Base-by-base conservation (phyloP, 2,888 invertebrate genomes). In the Lomographa bimaculata region DNA sequence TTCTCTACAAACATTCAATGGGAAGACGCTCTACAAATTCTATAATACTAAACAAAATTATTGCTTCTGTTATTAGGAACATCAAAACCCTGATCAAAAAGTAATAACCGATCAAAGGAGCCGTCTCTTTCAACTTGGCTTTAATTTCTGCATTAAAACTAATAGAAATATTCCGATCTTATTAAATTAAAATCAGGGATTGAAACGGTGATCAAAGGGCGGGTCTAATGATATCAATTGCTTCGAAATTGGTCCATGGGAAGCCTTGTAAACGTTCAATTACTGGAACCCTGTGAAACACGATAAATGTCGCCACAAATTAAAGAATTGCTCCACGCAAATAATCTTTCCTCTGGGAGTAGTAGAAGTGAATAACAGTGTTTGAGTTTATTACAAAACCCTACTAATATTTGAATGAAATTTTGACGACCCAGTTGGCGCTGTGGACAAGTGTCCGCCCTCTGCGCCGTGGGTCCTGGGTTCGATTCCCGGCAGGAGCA, bases 291-390 rank as follows among this genome's bases (percentile, higher is more conserved):
- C 85, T 57, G 37, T 62, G 64, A 72, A 83, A 82, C 62, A 73
- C 73, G 70, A 74, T 76, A 72, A 80, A 78, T 78, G 79, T 76
- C 77, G 66, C 65, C 66, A 72, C 79, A 86, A 86, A 87, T 86
- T 83, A 84, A 86, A 83, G 78, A 84, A 80, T 75, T 68, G 71
- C 63, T 69, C 65, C 53, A 71, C 63, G 69, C 71, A 75, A 77
- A 78, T 75, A 70, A 67, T 68, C 57, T 64, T 58, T 54, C 57
- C 57, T 60, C 27, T 21, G 58, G 51, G 52, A 54, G 43, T 55
- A 63, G 66, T 40, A 14, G 20, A 40, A 27, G 5, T 7, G 27
- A 5, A 5, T n/a, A 1, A 11, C 32, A 39, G 39, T 19, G 1
- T 8, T 3, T 2, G 6, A 8, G n/a, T 4, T 30, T 12, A 10